Base-by-base conservation (phyloP, 1,140 invertebrate genomes). In the Wiebesia pumilae region DNA sequence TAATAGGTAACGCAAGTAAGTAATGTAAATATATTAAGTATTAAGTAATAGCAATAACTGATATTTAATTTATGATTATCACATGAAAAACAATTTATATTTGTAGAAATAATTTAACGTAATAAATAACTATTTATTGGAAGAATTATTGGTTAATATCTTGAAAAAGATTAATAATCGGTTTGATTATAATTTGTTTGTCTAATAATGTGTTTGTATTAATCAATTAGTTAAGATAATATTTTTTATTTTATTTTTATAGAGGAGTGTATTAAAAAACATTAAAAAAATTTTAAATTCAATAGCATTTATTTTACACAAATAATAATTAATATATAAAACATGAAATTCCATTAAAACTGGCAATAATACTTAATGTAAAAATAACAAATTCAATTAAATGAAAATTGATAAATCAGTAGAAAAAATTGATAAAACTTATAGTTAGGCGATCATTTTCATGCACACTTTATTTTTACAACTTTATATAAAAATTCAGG, bases 271-370 rank as follows among this genome's bases (percentile, higher is more conserved):
- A 58, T 35, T 27, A 62, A 43, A 83, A 40, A 62, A 77, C 27
- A 1, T 38, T 35, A 35, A 84, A 21, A 51, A 71, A 51, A 71
- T 69, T 69, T n/a, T 58, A 73, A 81, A 71, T 38, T 54, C 35
- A 81, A 35, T 81, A 62, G 40, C 24, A 24, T 77, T 86, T 82
- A 86, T 82, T 82, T 65, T 77, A 82, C 58, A 82, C 77, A 86
- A 82, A 51, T 65, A 77, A 27, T 62, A 81, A 81, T 81, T 24
- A 43, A 21, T 65, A 9, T 69, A 27, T 30, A 43, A 47, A 38
- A 65, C 65, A 81, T 69, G 62, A 86, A 62, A 24, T 1, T 75
- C 35, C 73, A 86, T 33, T 75, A 62, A 82, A 86, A 78, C 19
- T 86, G 43, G 51, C 6, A 38, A 80, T 30, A 33, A 7, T 73